Percentiles rank a stretch among this genome's conserved stretches.
Conservation (phyloP, 2,797 vertebrate genomes). For the Salarias fasciatus region DNA sequence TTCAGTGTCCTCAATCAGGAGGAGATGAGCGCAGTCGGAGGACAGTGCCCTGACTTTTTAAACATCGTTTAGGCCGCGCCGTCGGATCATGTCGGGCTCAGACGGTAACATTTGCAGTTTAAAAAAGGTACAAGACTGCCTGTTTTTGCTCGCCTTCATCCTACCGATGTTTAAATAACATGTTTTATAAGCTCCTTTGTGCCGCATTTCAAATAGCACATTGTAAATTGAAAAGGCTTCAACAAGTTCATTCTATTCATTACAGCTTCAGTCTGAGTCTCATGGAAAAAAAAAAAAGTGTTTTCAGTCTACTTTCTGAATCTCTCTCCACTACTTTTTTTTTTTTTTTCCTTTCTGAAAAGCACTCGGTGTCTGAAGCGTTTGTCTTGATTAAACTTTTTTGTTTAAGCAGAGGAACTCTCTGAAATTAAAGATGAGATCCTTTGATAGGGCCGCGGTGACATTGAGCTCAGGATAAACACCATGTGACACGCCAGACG, state of each 20-base stretch:
- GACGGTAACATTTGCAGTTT: constrained; percentile 17
- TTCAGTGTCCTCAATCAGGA: constrained; percentile 10
- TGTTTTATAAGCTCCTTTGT: constrained; percentile 10
- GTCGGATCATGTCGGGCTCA: constrained; percentile 26
- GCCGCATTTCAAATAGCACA: constrained; percentile 21
- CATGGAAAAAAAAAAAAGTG: too few species aligned
- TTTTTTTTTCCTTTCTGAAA: constrained; percentile 2
- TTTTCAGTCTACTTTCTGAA: too few species aligned
- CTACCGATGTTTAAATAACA: constrained; percentile 14
- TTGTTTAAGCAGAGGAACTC: background rate
- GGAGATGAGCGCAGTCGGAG: too few species aligned
- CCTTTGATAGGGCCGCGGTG: background rate
- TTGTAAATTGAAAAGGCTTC: constrained; percentile 1
- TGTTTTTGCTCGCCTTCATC: constrained; percentile 1
- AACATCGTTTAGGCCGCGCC: constrained; percentile 7
- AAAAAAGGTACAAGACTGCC: background rate
- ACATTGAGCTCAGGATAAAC: constrained; percentile 10
- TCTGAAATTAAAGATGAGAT: constrained; percentile 1
- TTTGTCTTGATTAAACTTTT: constrained; percentile 1
- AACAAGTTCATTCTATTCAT: constrained; percentile 10
- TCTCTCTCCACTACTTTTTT: too few species aligned
- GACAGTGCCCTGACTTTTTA: too few species aligned
- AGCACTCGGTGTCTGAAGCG: background rate
- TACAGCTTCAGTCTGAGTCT: constrained; percentile 6
- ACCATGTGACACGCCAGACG: background rate